Base-by-base conservation (phyloP, 1,140 invertebrate genomes). In the Drosophila albomicans region DNA sequence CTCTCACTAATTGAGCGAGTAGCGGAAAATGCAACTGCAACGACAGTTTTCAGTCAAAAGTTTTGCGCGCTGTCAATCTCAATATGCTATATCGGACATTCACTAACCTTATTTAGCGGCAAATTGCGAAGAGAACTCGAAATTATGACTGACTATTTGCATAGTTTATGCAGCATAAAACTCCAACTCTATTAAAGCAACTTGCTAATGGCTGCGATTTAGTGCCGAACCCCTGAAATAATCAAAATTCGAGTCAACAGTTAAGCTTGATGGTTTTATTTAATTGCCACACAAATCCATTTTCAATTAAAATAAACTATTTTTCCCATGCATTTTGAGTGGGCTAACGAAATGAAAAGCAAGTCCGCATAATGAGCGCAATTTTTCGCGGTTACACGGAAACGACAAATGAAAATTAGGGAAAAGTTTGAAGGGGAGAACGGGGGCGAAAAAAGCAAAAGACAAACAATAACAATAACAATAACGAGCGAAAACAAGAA, bases 331-430 rank as follows among this genome's bases (percentile, higher is more conserved):
- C 46, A 7, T 4, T 5, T n/a, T 57, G 10, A 41, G 11, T 2
- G n/a, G 1, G 38, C 15, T n/a, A 57, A 46, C 16, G 20, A 30
- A 45, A 45, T 43, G 11, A 15, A 63, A 54, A 49, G 32, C 13
- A 11, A 15, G 61, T 15, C 32, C 59, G 54, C 43, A 52, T 46
- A 56, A 54, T 38, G 38, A 67, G 28, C 16, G 10, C 32, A 43
- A 45, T 64, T 58, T 70, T 75, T 70, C 45, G 15, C 7, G 13
- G 43, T 49, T 41, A 52, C 65, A 66, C 35, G 43, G 43, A 77
- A 56, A 20, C 35, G 52, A 65, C 52, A 71, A 82, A 76, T 76
- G 62, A 82, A 73, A 85, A 71, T 66, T 46, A 32, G 41, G 58
- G 51, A 56, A 62, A 74, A 75, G 69, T 10, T 38, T 25, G 20